These are phyloP conservation scores for Laothoe populi DNA, from an alignment of 2,888 invertebrate genomes.

Conservation along the genomic window DNA sequence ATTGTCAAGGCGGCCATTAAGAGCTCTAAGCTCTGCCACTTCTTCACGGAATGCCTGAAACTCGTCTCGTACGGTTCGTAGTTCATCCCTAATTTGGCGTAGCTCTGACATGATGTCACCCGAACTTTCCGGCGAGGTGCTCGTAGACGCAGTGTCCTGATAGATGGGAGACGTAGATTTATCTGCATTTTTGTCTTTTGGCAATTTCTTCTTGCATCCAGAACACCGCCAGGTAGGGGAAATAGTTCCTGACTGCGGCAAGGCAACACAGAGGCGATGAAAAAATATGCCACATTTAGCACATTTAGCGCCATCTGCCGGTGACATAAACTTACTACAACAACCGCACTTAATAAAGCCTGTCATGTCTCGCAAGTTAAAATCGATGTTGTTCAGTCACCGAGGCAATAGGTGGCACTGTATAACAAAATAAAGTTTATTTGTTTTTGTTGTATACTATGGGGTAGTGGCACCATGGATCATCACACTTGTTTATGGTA, in stretches of 20 bases:
- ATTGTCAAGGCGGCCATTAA: not conserved
- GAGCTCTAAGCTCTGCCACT: not conserved
- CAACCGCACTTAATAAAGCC: not conserved
- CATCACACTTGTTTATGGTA: too few relatives aligned
- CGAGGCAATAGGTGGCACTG: too few relatives aligned
- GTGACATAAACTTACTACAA: conserved; percentile 2
- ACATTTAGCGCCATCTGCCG: conserved; percentile 20
- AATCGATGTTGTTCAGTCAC: too few relatives aligned
- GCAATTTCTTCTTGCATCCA: not conserved
- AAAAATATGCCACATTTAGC: not conserved
- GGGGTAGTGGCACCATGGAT: too few relatives aligned
- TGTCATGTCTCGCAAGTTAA: too few relatives aligned
- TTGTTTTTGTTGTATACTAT: too few relatives aligned
- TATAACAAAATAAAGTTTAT: too few relatives aligned
- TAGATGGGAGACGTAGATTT: too few relatives aligned
- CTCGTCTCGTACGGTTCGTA: too few relatives aligned
- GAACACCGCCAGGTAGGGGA: not conserved
- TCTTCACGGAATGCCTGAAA: not conserved
- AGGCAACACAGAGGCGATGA: not conserved
- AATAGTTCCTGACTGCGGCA: not conserved
- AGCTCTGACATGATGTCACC: too few relatives aligned
- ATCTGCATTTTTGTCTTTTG: not conserved
- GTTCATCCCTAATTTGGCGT: too few relatives aligned
- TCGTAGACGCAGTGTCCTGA: not conserved
- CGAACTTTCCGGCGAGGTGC: not conserved